Percentiles rank a stretch among this genome's conserved stretches.
Conservation (phyloP, 2,888 invertebrate species). For the Drosophila fungiperda region DNA sequence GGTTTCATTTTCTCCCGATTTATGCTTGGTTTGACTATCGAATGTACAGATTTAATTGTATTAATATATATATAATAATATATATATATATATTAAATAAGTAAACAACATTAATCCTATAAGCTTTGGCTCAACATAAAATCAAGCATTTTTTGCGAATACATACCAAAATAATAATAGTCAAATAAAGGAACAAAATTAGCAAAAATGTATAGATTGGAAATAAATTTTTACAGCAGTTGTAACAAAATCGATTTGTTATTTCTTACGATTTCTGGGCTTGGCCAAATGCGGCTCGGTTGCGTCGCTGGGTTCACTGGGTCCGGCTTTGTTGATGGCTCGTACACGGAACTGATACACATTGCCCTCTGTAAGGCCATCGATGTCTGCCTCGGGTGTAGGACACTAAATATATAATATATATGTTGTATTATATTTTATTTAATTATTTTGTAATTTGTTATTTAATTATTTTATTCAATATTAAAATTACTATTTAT, state of each 20-base stretch:
- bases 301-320: slow-evolving; percentile 95
- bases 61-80: not conserved
- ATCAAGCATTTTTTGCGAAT: slow-evolving; percentile 17
- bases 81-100: not conserved
- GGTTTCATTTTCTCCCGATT: slow-evolving; percentile 96
- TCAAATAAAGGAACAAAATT: slow-evolving; percentile 6
- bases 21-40: slow-evolving; percentile 95
- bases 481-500: not conserved
- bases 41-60: not conserved
- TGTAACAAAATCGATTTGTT: not conserved
- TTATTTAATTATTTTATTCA: not conserved
- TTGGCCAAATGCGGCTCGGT: slow-evolving; percentile 95
- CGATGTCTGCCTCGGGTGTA: slow-evolving; percentile 92
- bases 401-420: slow-evolving; percentile 87
- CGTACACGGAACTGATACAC: slow-evolving; percentile 98
- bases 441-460: not conserved
- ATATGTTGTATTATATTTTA: not conserved
- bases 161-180: slow-evolving; percentile 14
- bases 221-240: not conserved
- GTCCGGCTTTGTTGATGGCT: slow-evolving; percentile 97
- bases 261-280: slow-evolving; percentile 91
- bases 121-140: slow-evolving; percentile 64
- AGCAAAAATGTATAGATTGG: slow-evolving; percentile 7
- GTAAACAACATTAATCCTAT: not conserved
- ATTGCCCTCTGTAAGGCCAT: slow-evolving; percentile 94